Percentiles rank a stretch among this genome's conserved stretches.
phyloP scores from a whole-genome alignment of 2,888 invertebrate genomes.

The Callyntrura sp. region DNA sequence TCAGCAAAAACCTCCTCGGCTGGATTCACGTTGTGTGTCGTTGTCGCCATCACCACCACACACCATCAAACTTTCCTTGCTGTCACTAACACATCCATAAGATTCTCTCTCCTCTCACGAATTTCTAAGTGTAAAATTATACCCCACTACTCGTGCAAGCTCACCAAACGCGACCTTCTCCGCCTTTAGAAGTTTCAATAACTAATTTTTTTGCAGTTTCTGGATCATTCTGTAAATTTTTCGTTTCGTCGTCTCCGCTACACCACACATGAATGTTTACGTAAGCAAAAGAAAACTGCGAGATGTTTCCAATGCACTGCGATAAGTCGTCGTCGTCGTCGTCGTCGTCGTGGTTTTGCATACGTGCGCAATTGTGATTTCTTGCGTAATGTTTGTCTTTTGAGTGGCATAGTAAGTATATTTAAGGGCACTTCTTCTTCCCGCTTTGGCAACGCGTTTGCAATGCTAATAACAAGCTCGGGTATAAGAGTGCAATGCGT shows the following conservation, averaged over 20 bases:
- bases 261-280: background rate
- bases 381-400: constrained; percentile 6
- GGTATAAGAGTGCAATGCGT: background rate
- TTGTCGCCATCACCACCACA: background rate
- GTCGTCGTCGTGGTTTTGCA: constrained; percentile 19
- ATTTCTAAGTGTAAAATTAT: constrained; percentile 50
- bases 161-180: constrained; percentile 2
- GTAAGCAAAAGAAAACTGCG: background rate
- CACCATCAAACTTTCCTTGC: constrained; percentile 11
- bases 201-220: constrained; percentile 3
- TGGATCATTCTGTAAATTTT: background rate
- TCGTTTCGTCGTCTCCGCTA: background rate
- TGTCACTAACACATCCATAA: background rate
- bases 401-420: constrained; percentile 7
- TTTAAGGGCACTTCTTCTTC: background rate
- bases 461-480: background rate
- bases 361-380: constrained; percentile 24
- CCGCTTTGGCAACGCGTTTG: background rate
- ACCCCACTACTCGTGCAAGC: constrained; percentile 31
- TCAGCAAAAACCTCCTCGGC: background rate
- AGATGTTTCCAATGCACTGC: background rate
- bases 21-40: too few relatives aligned
- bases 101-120: background rate
- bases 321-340: too few relatives aligned
- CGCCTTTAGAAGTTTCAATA: background rate